Percentiles rank a stretch among this genome's conserved stretches.
phyloP scores from a whole-genome alignment of 2,888 invertebrate species.

The Stenichneumon culpator region DNA sequence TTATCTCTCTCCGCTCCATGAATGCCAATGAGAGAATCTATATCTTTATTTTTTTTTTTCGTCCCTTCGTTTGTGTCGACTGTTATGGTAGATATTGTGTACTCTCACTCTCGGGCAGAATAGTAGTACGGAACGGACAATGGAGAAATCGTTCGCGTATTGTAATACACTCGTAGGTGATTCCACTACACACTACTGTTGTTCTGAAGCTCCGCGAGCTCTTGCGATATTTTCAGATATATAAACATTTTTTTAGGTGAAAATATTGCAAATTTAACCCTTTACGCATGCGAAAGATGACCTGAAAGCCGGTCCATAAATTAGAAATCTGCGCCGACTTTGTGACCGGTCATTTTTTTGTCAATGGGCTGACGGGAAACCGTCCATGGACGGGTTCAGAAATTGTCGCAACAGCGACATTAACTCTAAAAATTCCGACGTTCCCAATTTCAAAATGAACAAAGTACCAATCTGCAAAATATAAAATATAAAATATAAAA shows the following conservation, averaged over 20 bases:
- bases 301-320: neutral
- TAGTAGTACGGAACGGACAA: slow-evolving; percentile 47
- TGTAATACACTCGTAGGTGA: slow-evolving; percentile 55
- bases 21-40: slow-evolving; percentile 74
- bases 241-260: neutral
- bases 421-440: no score
- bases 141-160: slow-evolving; percentile 56
- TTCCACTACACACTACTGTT: slow-evolving; percentile 38
- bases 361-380: no score
- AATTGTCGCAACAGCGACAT: no score
- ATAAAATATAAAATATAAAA: no score
- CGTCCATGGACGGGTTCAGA: no score
- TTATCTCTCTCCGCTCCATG: slow-evolving; percentile 29
- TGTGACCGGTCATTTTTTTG: no score
- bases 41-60: slow-evolving; percentile 72
- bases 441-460: no score
- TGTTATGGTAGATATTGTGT: slow-evolving; percentile 1
- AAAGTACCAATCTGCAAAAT: no score
- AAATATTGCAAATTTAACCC: neutral
- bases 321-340: no score
- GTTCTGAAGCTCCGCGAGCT: slow-evolving; percentile 1
- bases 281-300: neutral
- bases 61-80: slow-evolving; percentile 67
- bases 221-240: slow-evolving; percentile 10
- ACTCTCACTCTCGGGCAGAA: slow-evolving; percentile 45